Conservation (phyloP, 2,113 vertebrate species). For the Clupea harengus region DNA sequence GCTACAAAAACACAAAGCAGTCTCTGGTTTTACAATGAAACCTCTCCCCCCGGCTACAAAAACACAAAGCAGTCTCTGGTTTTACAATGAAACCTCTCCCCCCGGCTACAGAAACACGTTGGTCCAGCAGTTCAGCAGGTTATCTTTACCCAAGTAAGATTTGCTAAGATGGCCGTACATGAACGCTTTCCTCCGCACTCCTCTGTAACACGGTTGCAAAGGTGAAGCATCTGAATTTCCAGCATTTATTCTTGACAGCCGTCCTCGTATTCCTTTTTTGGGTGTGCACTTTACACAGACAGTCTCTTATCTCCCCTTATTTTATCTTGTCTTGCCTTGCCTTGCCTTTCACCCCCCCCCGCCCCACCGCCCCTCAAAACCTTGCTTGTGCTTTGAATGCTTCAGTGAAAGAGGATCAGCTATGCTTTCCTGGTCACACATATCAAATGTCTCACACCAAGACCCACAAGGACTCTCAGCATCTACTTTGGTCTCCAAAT, state of each 20-base stretch:
- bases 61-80: neutral
- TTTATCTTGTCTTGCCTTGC: constrained; percentile 51
- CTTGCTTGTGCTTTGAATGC: constrained; percentile 61
- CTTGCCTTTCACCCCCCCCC: constrained; percentile 45
- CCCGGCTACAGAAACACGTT: neutral
- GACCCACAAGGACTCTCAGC: constrained; percentile 59
- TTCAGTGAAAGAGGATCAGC: constrained; percentile 67
- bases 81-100: neutral
- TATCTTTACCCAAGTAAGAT: neutral
- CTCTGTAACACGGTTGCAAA: constrained; percentile 16
- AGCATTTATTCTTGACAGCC: constrained; percentile 50
- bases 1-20: neutral
- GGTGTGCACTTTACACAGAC: constrained; percentile 55
- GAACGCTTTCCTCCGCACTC: neutral
- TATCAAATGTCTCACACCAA: constrained; percentile 64
- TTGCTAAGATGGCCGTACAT: neutral
- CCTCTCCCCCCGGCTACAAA: neutral
- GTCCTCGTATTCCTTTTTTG: constrained; percentile 40
- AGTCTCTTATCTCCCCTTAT: constrained; percentile 48
- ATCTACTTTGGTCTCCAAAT: constrained; percentile 56
- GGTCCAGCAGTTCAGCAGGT: constrained; percentile 11
- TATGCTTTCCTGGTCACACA: constrained; percentile 70
- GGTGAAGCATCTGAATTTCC: constrained; percentile 3
- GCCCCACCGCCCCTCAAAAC: constrained; percentile 28
- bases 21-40: neutral